Conservation (phyloP, 2,797 vertebrate species). For the Ctenopoma multispine region DNA sequence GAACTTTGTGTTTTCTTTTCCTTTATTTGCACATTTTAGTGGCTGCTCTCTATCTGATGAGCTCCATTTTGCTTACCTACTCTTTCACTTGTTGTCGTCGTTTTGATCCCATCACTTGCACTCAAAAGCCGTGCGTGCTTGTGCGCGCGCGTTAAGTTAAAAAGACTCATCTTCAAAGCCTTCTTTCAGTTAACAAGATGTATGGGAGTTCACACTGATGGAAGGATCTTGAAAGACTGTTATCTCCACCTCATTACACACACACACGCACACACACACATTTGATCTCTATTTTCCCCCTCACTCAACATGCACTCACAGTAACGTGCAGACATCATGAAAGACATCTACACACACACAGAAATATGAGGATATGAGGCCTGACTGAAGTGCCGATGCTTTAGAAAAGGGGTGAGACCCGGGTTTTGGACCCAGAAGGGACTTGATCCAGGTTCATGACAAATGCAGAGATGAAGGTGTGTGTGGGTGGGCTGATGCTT, state of each 20-base stretch:
- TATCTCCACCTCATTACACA: constrained; percentile 66
- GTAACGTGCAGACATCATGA: constrained; percentile 32
- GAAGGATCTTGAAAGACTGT: constrained; percentile 61
- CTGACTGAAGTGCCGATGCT: constrained; percentile 58
- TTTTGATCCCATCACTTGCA: constrained; percentile 43
- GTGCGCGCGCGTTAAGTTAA: constrained; percentile 20
- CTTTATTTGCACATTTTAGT: too few relatives aligned
- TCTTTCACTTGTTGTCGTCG: constrained; percentile 6
- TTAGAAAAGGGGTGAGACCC: constrained; percentile 31
- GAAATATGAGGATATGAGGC: constrained; percentile 47
- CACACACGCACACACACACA: constrained; percentile 7
- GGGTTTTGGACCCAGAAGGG: constrained; percentile 37
- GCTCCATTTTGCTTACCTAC: constrained; percentile 32
- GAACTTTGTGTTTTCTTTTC: too few relatives aligned
- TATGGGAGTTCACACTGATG: constrained; percentile 54
- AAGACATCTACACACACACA: constrained; percentile 27
- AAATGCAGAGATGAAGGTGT: constrained; percentile 40
- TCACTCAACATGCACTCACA: neutral
- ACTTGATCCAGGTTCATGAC: constrained; percentile 46
- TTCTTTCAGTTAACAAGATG: constrained; percentile 64
- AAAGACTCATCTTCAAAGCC: constrained; percentile 64
- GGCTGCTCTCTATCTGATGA: too few relatives aligned
- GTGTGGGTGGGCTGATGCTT: constrained; percentile 34
- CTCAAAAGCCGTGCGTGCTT: neutral
- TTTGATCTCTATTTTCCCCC: neutral